Evolutionary conservation across 2,113 vertebrate species (phyloP).

Genomic region (Ariopsis seemanni): DNA sequence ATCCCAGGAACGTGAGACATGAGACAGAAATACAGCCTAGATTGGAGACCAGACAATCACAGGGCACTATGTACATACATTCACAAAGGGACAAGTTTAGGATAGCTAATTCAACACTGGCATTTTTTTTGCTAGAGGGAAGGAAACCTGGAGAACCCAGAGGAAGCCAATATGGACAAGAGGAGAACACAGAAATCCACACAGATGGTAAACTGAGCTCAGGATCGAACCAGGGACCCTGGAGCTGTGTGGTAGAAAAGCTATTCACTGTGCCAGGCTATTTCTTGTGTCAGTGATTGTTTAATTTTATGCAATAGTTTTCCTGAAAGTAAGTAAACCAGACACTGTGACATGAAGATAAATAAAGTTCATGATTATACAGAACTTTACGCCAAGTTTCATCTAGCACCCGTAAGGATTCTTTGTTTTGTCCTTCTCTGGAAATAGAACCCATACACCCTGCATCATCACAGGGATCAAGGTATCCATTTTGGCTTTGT

Average conservation of each 20-base stretch:
- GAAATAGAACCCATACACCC: background rate
- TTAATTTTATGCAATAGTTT: background rate
- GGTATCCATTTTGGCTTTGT: background rate
- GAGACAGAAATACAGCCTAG: background rate
- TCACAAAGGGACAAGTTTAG: background rate
- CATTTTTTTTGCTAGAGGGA: background rate
- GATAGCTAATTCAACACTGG: background rate
- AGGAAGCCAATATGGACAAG: background rate
- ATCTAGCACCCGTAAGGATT: too few species aligned
- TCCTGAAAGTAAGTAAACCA: conserved; percentile 1
- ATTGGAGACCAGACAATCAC: background rate
- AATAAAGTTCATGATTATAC: background rate
- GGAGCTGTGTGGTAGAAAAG: background rate
- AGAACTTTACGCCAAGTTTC: background rate
- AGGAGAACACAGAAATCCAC: background rate
- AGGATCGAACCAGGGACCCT: background rate
- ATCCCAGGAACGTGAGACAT: background rate
- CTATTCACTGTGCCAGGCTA: background rate
- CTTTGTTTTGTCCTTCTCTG: background rate
- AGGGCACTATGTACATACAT: background rate
- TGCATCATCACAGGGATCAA: background rate
- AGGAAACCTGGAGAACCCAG: background rate
- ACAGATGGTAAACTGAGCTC: background rate
- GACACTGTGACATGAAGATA: background rate
- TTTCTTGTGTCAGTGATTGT: conserved; percentile 5